Evolutionary conservation across 2,888 invertebrate species (phyloP).

Genomic region (Archaeoteleia sp.): DNA sequence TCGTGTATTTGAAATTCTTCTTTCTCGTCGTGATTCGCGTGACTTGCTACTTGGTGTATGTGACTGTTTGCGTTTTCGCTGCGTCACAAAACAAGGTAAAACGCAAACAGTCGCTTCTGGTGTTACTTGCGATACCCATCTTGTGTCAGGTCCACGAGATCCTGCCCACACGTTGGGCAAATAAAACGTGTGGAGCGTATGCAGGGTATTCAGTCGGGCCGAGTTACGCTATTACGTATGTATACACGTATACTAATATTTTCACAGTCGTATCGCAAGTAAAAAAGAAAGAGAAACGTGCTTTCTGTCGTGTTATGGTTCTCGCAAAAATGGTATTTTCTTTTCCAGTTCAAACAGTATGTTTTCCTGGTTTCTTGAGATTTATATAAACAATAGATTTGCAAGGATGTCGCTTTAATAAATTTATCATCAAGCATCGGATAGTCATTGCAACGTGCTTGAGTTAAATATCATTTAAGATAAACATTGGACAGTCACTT

Average conservation of each 20-base stretch:
- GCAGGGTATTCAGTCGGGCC: too few relatives aligned
- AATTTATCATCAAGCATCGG: too few relatives aligned
- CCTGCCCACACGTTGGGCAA: slow-evolving; percentile 2
- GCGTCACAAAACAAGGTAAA: slow-evolving; percentile 5
- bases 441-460: too few relatives aligned
- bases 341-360: slow-evolving; percentile 5
- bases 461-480: too few relatives aligned
- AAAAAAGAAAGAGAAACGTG: not conserved
- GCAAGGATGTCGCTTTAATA: too few relatives aligned
- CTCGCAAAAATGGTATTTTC: slow-evolving; percentile 8
- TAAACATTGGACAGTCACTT: too few relatives aligned
- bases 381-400: too few relatives aligned
- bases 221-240: not conserved
- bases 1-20: not conserved
- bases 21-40: not conserved
- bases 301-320: slow-evolving; percentile 11
- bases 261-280: not conserved
- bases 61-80: not conserved
- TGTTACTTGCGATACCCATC: slow-evolving; percentile 22
- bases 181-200: slow-evolving; percentile 14
- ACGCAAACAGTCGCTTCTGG: slow-evolving; percentile 14
- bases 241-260: not conserved
- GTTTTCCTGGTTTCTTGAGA: too few relatives aligned
- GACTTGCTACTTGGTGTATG: not conserved
- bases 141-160: slow-evolving; percentile 6